These are phyloP conservation scores for Flabesymbios commensalis DNA, from an alignment of 2,888 invertebrate species.

Conservation along the genomic window DNA sequence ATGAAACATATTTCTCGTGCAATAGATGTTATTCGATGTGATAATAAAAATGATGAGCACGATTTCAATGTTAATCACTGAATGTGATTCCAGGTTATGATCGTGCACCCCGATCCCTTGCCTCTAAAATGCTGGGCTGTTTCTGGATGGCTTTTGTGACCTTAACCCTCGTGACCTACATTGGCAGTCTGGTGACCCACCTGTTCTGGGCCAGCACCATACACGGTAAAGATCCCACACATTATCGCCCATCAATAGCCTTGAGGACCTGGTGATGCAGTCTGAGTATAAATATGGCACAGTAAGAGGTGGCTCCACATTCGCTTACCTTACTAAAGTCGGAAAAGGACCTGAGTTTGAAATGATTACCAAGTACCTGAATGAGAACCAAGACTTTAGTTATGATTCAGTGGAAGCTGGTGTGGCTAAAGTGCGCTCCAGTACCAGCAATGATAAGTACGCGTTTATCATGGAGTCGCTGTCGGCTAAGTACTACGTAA, in stretches of 20 bases:
- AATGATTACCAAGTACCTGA: conserved; percentile 15
- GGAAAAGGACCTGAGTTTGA: conserved; percentile 13
- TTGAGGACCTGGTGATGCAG: background rate
- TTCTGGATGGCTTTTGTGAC: conserved; percentile 34
- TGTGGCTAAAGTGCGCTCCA: too few relatives aligned
- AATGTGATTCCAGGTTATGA: conserved; percentile 29
- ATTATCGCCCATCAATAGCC: background rate
- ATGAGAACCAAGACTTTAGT: too few relatives aligned
- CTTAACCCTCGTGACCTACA: conserved; percentile 29
- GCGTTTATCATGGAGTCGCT: conserved; percentile 31
- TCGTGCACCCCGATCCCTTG: conserved; percentile 21
- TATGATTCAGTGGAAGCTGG: too few relatives aligned
- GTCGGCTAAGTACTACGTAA: conserved; percentile 20
- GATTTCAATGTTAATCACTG: too few relatives aligned
- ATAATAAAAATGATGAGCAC: too few relatives aligned
- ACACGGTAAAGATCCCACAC: conserved; percentile 8
- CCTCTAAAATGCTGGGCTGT: conserved; percentile 12
- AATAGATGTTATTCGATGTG: background rate
- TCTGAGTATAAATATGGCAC: background rate
- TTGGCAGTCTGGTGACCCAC: conserved; percentile 23
- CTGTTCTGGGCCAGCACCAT: conserved; percentile 32
- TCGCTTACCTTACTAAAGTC: conserved; percentile 12
- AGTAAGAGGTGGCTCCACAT: background rate
- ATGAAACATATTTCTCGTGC: too few relatives aligned
- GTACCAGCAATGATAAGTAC: conserved; percentile 21